Evolutionary conservation across 2,113 vertebrate species (phyloP), one percentile per base, ranked within the genome.

Genomic region (Pheucticus melanocephalus): DNA sequence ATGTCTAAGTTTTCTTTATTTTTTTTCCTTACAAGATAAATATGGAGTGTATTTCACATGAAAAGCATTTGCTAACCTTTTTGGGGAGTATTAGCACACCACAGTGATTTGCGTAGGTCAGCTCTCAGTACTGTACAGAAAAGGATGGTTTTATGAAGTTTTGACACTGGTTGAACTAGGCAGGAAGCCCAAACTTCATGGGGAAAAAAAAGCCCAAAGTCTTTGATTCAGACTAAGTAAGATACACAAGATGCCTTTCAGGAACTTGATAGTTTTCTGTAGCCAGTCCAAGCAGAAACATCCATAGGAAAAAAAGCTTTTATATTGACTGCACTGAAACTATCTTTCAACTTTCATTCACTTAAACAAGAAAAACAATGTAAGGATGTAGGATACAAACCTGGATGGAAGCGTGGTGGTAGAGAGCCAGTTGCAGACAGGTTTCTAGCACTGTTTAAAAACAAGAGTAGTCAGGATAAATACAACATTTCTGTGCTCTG

Each of bases 391-490:
- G 47, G 42, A 71, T 71, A 91, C 95, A 78, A 39, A 97, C 96
- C 96, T 75, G 42, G 60, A 39, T 78, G 88, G 60, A 95, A 84
- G 48, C 92, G 92, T 75, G 95, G 72, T 48, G 94, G 77, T 86
- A 97, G 81, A 9, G 91, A 97, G 65, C 53, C 81, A 45, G 86
- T 82, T 48, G 93, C 60, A 57, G 89, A 84, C 61, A 95, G 61
- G 61, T 84, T 92, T 86, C 95, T 95, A 71, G 48, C 13, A 84
- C 92, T 96, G 56, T 45, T 84, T 8, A 65, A 69, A 73, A 72
- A n/a, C 13, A 23, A 19, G 2, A 31, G 9, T 7, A 44, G 28
- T 59, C 8, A 77, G 9, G 57, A 42, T 30, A 81, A 90, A 53
- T 28, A 50, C 6, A 25, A 30, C 10, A 44, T 57, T 80, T 42